Evolutionary conservation across 2,113 vertebrate species (phyloP).

Genomic region (Smithornis capensis): DNA sequence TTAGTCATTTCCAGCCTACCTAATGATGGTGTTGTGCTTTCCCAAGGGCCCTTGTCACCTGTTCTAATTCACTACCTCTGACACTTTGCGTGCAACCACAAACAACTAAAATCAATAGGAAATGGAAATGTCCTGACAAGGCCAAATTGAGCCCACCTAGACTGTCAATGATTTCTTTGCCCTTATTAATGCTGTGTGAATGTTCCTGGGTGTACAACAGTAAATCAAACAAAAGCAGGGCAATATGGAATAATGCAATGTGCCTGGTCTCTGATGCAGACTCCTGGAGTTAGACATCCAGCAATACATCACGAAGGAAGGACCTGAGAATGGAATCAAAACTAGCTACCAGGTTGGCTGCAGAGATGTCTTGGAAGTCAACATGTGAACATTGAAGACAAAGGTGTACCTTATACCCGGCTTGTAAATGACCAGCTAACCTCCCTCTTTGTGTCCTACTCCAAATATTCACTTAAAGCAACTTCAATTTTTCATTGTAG

Average conservation of each 20-base stretch:
- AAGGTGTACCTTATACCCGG: neutral
- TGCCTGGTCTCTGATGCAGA: neutral
- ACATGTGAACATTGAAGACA: neutral
- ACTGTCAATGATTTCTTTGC: neutral
- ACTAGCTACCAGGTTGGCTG: neutral
- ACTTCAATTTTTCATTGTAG: neutral
- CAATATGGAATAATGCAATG: neutral
- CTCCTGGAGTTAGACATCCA: neutral
- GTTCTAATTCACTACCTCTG: constrained; percentile 4
- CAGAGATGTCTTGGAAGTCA: neutral
- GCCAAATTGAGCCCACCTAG: constrained; percentile 9
- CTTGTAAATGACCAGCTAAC: neutral
- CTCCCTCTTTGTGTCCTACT: neutral
- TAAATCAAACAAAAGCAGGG: neutral
- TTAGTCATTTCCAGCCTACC: neutral
- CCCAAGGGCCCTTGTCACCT: constrained; percentile 10
- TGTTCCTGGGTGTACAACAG: neutral
- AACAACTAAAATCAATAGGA: constrained; percentile 25
- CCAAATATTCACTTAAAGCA: neutral
- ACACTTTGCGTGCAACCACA: neutral
- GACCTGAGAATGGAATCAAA: neutral
- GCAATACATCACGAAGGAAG: neutral
- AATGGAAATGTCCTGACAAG: constrained; percentile 39
- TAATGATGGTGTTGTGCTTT: neutral
- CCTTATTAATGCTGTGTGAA: neutral